Conservation (phyloP, 2,797 vertebrate genomes). For the Numenius phaeopus region DNA sequence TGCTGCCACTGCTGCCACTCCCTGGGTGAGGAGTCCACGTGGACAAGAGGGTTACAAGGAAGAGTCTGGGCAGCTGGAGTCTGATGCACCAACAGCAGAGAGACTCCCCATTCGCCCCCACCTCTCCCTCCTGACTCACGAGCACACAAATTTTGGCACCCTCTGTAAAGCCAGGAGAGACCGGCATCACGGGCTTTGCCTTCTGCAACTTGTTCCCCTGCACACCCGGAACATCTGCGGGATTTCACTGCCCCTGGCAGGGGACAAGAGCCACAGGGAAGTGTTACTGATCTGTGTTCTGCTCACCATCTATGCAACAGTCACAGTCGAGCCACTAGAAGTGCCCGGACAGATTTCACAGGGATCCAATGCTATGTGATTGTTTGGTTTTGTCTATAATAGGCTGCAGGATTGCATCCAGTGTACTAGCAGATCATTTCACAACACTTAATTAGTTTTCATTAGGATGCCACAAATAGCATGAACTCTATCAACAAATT, state of each 20-base stretch:
- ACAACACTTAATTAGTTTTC: slow-evolving; percentile 26
- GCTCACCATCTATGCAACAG: neutral
- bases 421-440: neutral
- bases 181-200: rapidly evolving
- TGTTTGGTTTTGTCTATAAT: neutral
- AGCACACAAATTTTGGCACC: rapidly evolving
- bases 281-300: neutral
- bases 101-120: rapidly evolving
- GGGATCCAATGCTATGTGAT: neutral
- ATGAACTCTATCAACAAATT: neutral
- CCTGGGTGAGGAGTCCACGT: neutral
- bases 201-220: neutral
- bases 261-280: neutral
- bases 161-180: neutral
- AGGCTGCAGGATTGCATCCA: neutral
- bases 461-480: slow-evolving; percentile 30
- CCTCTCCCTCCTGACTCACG: neutral
- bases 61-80: neutral
- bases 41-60: neutral
- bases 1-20: neutral
- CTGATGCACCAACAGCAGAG: neutral
- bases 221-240: neutral
- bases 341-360: neutral
- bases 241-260: neutral
- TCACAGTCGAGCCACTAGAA: neutral